A percentile compares a stretch with the other conserved stretches of the same genome.
Evolutionary conservation across 2,113 vertebrate species (phyloP).

Genomic region (Enhydra lutris): DNA sequence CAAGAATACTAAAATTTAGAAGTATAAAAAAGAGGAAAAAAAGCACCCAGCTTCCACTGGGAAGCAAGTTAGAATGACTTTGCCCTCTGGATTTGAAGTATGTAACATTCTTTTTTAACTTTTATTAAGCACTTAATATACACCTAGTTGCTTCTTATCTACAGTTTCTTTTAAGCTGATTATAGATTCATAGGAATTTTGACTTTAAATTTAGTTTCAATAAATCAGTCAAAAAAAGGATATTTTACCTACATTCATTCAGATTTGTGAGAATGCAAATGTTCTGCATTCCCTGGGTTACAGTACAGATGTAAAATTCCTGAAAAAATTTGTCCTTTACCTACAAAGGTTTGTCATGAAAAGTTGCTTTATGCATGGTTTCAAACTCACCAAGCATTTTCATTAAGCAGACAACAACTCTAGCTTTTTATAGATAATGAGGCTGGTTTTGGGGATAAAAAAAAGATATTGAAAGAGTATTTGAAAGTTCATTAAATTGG

Average conservation of each 20-base stretch:
- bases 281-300: neutral
- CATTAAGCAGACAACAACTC: neutral
- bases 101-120: neutral
- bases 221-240: neutral
- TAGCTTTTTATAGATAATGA: constrained; percentile 1
- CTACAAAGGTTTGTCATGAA: constrained; percentile 33
- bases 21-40: neutral
- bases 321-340: neutral
- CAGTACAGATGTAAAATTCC: neutral
- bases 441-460: neutral
- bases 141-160: neutral
- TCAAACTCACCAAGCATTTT: constrained; percentile 36
- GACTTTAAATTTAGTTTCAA: constrained; percentile 28
- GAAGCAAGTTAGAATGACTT: constrained; percentile 9
- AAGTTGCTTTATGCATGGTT: neutral
- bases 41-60: neutral
- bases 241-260: neutral
- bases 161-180: neutral
- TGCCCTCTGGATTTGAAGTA: neutral
- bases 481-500: constrained; percentile 20
- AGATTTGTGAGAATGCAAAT: neutral
- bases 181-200: neutral
- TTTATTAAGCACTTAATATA: neutral
- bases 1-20: constrained; percentile 4
- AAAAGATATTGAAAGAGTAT: constrained; percentile 1